Percentiles rank a stretch among this genome's conserved stretches.
phyloP scores from a whole-genome alignment of 2,113 vertebrate genomes.

The Oryzias curvinotus region DNA sequence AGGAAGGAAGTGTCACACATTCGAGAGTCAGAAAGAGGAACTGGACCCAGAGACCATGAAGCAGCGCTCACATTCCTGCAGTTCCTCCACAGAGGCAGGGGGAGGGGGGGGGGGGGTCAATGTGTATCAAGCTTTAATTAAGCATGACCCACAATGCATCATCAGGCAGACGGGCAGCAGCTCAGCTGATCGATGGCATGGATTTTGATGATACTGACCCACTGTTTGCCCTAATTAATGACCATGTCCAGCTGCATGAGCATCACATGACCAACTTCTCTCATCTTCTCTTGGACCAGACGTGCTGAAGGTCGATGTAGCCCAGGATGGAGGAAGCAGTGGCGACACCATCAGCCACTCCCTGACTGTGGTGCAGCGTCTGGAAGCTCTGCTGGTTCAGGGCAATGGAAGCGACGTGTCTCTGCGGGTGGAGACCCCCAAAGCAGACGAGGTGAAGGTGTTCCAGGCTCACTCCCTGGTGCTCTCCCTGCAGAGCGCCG shows the following conservation, averaged over 20 bases:
- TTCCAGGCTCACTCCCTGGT: slow-evolving; percentile 87
- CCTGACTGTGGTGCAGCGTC: slow-evolving; percentile 80
- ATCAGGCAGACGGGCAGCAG: slow-evolving; percentile 40
- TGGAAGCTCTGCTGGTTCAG: slow-evolving; percentile 84
- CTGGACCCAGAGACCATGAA: slow-evolving; percentile 5
- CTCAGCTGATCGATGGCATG: slow-evolving; percentile 54
- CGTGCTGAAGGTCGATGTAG: slow-evolving; percentile 67
- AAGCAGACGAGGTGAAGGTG: slow-evolving; percentile 86
- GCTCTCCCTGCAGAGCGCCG: slow-evolving; percentile 87
- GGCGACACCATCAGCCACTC: slow-evolving; percentile 86
- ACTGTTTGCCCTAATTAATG: slow-evolving; percentile 22
- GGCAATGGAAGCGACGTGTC: slow-evolving; percentile 87
- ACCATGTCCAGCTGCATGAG: slow-evolving; percentile 1
- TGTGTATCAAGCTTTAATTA: slow-evolving; percentile 62
- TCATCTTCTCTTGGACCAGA: slow-evolving; percentile 59
- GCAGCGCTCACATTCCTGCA: not conserved
- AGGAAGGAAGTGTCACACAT: slow-evolving; percentile 25
- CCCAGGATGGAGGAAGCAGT: slow-evolving; percentile 49
- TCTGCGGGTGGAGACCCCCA: slow-evolving; percentile 82
- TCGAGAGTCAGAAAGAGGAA: slow-evolving; percentile 46
- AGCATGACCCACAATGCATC: slow-evolving; percentile 63
- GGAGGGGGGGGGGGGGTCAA: slow-evolving; percentile 7
- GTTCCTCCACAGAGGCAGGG: slow-evolving; percentile 1
- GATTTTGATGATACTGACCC: slow-evolving; percentile 27
- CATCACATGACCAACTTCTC: not conserved